Conservation (phyloP, 2,888 invertebrate genomes). For the Dyspetes luteomarginatus region DNA sequence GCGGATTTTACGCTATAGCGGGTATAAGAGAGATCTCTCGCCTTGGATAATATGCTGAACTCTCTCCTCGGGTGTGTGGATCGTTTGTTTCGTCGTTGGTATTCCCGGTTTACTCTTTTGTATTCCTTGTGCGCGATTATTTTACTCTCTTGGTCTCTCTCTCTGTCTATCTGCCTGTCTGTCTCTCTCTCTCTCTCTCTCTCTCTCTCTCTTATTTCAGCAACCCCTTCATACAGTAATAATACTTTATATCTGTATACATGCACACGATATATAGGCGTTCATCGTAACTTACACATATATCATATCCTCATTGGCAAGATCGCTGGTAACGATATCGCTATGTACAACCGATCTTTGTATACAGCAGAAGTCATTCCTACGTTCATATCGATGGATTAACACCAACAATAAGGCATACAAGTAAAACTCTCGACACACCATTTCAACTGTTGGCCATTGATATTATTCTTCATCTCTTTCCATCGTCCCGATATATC, state of each 20-base stretch:
- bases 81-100: constrained; percentile 36
- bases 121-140: constrained; percentile 55
- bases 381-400: constrained; percentile 39
- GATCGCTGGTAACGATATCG: constrained; percentile 58
- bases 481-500: constrained; percentile 32
- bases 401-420: too few species aligned
- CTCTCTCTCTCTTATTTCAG: constrained; percentile 4
- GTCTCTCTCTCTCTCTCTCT: constrained; percentile 18
- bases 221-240: constrained; percentile 27
- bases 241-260: constrained; percentile 20
- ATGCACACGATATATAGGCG: constrained; percentile 14
- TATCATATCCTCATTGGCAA: constrained; percentile 42
- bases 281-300: constrained; percentile 38
- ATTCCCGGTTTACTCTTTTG: constrained; percentile 62
- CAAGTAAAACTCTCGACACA: too few species aligned
- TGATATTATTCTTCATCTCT: constrained; percentile 27
- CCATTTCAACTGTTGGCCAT: too few species aligned
- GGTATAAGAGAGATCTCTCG: constrained; percentile 38
- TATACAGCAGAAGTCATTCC: constrained; percentile 34
- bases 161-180: too few species aligned
- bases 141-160: constrained; percentile 22
- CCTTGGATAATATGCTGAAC: constrained; percentile 30
- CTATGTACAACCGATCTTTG: constrained; percentile 41
- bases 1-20: constrained; percentile 49
- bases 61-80: constrained; percentile 1